Evolutionary conservation across 2,888 invertebrate genomes (phyloP), one percentile per base, ranked within the genome.

Genomic region (Nemurella pictetii): DNA sequence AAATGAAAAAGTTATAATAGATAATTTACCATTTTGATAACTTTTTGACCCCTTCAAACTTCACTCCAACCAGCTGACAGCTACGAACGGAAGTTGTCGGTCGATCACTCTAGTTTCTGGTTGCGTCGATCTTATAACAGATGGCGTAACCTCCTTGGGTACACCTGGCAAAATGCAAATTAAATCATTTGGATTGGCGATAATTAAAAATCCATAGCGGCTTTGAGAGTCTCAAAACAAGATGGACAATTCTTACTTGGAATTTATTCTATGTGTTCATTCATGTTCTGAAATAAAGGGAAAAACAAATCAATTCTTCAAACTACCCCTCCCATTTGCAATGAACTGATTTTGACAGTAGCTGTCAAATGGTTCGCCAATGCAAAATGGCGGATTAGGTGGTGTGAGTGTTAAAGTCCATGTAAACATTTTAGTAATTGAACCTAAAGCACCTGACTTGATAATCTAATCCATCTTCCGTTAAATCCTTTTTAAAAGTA

Each of bases 1-100:
- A 27, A 25, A 2, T 27, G 20, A 26, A 27, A 25, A 4, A n/a
- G n/a, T 36, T 80, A 35, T 75, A 80, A 35, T 78, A 28, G 36
- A 35, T 80, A n/a, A 80, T 55, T 82, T 30, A 82, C 82, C 82
- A 82, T 82, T 27, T 72, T 82, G 82, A 82, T 30, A 78, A 75
- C 32, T 25, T 30, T 3, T 28, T 80, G 36, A 78, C 78, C 35
- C 80, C 35, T 80, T 35, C 7, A 32, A 35, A 80, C 35, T 80
- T 35, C 30, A 80, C 30, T 32, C 26, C n/a, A 35, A 36, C 78
- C 80, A 72, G 82, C 82, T 82, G 82, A 72, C 72, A 55, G 72
- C 82, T 72, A 28, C 27, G 72, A 82, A 55, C 82, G 82, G 82
- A 82, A 72, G 55, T 35, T 80, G 35, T 30, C 80, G 55, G 55